phyloP scores from a whole-genome alignment of 2,797 vertebrate species.

The Pangasius sanitwongsei region DNA sequence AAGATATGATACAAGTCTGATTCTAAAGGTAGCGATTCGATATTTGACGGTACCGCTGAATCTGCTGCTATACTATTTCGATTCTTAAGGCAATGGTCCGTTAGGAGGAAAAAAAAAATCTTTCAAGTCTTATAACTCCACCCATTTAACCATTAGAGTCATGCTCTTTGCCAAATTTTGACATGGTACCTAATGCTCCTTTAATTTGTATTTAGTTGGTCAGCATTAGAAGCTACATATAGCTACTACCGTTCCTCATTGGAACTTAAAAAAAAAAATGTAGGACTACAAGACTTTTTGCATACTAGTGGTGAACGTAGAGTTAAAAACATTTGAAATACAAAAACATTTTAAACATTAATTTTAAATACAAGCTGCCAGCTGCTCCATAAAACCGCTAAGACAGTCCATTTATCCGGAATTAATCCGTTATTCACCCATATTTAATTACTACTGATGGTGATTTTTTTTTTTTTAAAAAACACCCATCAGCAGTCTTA shows the following conservation, averaged over 20 bases:
- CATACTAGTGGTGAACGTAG: neutral
- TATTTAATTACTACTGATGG: neutral
- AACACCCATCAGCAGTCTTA: conserved; percentile 40
- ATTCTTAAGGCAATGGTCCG: neutral
- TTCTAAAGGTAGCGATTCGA: neutral
- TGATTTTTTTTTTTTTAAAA: too few relatives aligned
- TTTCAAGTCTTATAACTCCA: neutral
- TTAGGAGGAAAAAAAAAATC: neutral
- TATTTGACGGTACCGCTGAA: neutral
- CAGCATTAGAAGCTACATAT: neutral
- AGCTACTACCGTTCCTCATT: neutral
- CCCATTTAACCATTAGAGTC: neutral
- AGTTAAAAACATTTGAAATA: neutral
- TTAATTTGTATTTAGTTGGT: neutral
- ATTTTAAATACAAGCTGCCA: neutral
- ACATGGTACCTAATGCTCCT: neutral
- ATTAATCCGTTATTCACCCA: neutral
- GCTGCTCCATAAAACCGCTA: neutral
- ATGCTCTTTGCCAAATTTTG: neutral
- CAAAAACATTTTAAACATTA: neutral
- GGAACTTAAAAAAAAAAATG: neutral
- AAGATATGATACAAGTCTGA: too few relatives aligned
- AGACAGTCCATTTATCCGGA: neutral
- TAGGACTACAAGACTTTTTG: neutral
- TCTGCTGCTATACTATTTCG: neutral